Evolutionary conservation across 2,113 vertebrate species (phyloP).

Genomic region (Syngnathus scovelli): DNA sequence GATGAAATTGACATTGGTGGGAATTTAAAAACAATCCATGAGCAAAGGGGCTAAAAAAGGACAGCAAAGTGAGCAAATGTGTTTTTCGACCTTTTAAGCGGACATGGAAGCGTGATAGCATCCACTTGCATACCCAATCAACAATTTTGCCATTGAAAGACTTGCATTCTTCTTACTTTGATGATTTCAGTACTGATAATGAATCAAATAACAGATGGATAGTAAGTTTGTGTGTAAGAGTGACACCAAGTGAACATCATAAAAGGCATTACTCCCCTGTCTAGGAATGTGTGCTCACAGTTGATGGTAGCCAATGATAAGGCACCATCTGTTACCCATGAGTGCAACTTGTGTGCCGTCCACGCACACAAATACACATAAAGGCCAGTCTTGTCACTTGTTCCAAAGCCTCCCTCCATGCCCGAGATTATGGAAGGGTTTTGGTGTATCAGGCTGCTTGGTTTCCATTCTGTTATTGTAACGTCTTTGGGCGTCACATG

Average conservation of each 20-base stretch:
- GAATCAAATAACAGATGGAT: constrained; percentile 20
- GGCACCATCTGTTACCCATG: constrained; percentile 71
- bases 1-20: constrained; percentile 63
- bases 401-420: constrained; percentile 36
- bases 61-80: constrained; percentile 35
- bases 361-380: constrained; percentile 45
- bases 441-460: constrained; percentile 22
- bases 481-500: constrained; percentile 52
- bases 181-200: constrained; percentile 13
- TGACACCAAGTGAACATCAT: constrained; percentile 61
- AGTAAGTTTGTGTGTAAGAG: constrained; percentile 58
- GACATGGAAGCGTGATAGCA: not conserved
- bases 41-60: constrained; percentile 29
- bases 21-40: constrained; percentile 37
- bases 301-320: constrained; percentile 69
- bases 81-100: not conserved
- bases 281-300: constrained; percentile 69
- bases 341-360: constrained; percentile 50
- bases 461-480: constrained; percentile 67
- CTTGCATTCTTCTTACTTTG: constrained; percentile 3
- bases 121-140: constrained; percentile 1
- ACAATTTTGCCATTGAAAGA: constrained; percentile 31
- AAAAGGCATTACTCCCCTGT: constrained; percentile 68
- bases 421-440: constrained; percentile 53
- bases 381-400: constrained; percentile 44